These are phyloP conservation scores for Drosophila ochracea DNA, from an alignment of 2,888 invertebrate genomes.

Conservation along the genomic window DNA sequence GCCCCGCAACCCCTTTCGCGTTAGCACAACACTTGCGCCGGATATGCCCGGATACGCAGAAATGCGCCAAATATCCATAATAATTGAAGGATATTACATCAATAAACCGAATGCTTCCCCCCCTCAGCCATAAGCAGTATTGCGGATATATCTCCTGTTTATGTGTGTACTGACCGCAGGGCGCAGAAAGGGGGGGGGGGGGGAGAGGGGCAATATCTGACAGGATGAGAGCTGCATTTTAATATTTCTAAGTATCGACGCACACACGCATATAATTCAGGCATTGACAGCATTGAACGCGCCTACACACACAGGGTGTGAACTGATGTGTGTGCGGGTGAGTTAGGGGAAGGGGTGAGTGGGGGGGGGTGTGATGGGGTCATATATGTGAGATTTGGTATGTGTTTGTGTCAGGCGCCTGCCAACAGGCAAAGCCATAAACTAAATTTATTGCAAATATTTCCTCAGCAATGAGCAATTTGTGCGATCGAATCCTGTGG, in stretches of 20 bases:
- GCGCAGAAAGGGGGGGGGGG: neutral
- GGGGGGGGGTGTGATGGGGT: neutral
- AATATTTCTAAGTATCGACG: slow-evolving; percentile 79
- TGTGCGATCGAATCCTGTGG: slow-evolving; percentile 79
- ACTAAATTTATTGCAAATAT: slow-evolving; percentile 85
- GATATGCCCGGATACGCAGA: slow-evolving; percentile 48
- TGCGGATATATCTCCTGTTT: slow-evolving; percentile 23
- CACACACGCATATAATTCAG: slow-evolving; percentile 82
- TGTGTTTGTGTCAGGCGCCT: slow-evolving; percentile 65
- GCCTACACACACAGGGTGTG: slow-evolving; percentile 53
- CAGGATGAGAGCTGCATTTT: slow-evolving; percentile 76
- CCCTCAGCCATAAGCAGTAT: neutral
- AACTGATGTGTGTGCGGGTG: slow-evolving; percentile 22
- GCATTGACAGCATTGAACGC: slow-evolving; percentile 70
- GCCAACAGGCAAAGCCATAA: slow-evolving; percentile 75
- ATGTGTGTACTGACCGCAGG: slow-evolving; percentile 38
- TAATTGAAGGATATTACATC: slow-evolving; percentile 84
- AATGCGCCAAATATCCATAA: slow-evolving; percentile 83
- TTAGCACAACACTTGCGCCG: slow-evolving; percentile 44
- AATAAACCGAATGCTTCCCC: slow-evolving; percentile 73
- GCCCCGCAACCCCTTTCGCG: slow-evolving; percentile 12
- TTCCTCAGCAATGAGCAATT: slow-evolving; percentile 84
- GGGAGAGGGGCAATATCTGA: neutral
- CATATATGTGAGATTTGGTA: slow-evolving; percentile 1
- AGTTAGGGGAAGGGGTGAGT: neutral